These are phyloP conservation scores for Bos javanicus DNA, from an alignment of 2,113 vertebrate species.

Conservation along the genomic window DNA sequence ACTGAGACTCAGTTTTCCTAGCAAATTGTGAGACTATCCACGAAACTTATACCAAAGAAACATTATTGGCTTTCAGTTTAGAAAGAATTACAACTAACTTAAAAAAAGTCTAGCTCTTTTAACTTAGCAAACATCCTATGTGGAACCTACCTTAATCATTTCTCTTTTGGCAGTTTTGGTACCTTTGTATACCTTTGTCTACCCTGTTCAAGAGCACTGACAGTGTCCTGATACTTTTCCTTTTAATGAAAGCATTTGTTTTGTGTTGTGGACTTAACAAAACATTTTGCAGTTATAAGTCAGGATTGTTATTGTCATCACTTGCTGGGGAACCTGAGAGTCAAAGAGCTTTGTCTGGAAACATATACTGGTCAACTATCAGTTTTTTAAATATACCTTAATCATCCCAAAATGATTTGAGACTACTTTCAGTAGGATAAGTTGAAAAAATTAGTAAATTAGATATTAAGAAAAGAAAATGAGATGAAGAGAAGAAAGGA, in stretches of 20 bases:
- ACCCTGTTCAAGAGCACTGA: not conserved
- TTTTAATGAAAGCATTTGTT: not conserved
- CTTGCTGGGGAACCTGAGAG: not conserved
- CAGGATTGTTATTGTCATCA: not conserved
- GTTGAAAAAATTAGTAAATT: not conserved
- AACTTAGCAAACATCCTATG: not conserved
- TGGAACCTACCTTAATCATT: not conserved
- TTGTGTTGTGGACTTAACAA: not conserved
- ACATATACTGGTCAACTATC: not conserved
- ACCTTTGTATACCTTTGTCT: not conserved
- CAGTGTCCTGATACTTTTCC: not conserved
- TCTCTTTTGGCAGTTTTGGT: not conserved
- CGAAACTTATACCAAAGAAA: not conserved
- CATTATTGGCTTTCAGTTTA: not conserved
- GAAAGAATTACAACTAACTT: not conserved
- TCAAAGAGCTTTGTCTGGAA: not conserved
- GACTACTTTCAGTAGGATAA: not conserved
- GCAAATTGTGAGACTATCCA: not conserved
- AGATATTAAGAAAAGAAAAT: not conserved
- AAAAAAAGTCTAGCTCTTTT: not conserved
- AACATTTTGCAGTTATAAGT: not conserved
- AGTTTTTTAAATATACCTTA: not conserved
- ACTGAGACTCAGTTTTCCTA: not conserved
- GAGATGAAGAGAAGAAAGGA: not conserved
- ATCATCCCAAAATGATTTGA: constrained; percentile 24